phyloP scores from a whole-genome alignment of 2,113 vertebrate species.

The Fukomys damarensis region DNA sequence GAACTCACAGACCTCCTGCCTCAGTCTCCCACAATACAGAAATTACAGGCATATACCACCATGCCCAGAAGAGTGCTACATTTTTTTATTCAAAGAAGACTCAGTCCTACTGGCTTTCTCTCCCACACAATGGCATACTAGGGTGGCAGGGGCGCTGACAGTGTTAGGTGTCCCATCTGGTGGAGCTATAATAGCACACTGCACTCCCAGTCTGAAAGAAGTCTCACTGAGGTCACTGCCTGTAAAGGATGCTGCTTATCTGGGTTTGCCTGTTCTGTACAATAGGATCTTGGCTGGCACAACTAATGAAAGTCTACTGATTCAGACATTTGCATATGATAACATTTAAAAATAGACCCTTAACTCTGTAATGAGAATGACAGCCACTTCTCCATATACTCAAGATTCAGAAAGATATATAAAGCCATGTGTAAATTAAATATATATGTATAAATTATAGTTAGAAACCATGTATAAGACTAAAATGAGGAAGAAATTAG shows the following conservation, averaged over 20 bases:
- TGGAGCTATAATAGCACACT: neutral
- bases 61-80: neutral
- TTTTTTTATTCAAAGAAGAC: neutral
- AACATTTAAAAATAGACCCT: conserved; percentile 21
- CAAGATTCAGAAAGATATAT: neutral
- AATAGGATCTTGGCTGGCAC: neutral
- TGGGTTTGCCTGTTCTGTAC: neutral
- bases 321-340: neutral
- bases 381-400: neutral
- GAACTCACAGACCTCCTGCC: neutral
- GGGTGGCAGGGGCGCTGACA: neutral
- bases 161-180: conserved; percentile 14
- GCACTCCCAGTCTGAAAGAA: neutral
- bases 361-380: neutral
- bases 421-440: conserved; percentile 20
- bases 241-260: neutral
- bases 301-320: neutral
- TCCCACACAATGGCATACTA: neutral
- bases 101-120: neutral
- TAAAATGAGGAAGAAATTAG: neutral
- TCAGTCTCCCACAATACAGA: neutral
- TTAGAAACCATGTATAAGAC: neutral
- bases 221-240: neutral
- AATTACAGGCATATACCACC: neutral
- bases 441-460: neutral